Conservation (phyloP, 1,140 invertebrate species). For the Drosophila elegans region DNA sequence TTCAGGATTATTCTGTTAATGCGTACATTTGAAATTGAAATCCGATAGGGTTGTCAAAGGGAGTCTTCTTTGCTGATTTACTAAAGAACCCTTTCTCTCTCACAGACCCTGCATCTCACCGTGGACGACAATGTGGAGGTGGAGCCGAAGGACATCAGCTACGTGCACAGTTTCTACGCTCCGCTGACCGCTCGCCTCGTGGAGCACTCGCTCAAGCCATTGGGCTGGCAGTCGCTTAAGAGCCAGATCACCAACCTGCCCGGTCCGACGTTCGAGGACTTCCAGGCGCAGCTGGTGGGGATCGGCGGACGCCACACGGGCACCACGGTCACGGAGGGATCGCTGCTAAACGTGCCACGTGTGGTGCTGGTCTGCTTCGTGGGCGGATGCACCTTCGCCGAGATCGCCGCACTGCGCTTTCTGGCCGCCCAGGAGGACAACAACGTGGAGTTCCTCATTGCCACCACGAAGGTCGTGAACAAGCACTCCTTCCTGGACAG, state of each 20-base stretch:
- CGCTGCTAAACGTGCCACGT: constrained; percentile 89
- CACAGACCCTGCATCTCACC: constrained; percentile 91
- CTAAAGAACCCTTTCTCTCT: constrained; percentile 6
- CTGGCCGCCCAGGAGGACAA: constrained; percentile 96
- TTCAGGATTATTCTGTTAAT: no score
- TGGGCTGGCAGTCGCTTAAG: constrained; percentile 87
- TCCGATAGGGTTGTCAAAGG: no score
- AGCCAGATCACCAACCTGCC: constrained; percentile 88
- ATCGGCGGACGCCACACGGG: constrained; percentile 85
- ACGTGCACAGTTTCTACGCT: constrained; percentile 97
- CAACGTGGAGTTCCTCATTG: constrained; percentile 95
- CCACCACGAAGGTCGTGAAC: constrained; percentile 97
- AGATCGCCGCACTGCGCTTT: constrained; percentile 96
- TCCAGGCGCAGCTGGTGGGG: constrained; percentile 86
- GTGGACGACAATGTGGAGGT: constrained; percentile 95
- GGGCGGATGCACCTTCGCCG: constrained; percentile 98
- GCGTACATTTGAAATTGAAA: neutral
- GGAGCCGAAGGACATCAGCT: constrained; percentile 95
- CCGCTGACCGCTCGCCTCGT: constrained; percentile 95
- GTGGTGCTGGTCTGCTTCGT: constrained; percentile 97
- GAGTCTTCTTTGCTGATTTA: no score
- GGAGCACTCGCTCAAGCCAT: constrained; percentile 92
- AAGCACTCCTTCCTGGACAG: constrained; percentile 91
- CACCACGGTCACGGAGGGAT: constrained; percentile 88
- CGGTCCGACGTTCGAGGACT: constrained; percentile 87